Conservation (phyloP, 2,888 invertebrate genomes). For the Pocota personata region DNA sequence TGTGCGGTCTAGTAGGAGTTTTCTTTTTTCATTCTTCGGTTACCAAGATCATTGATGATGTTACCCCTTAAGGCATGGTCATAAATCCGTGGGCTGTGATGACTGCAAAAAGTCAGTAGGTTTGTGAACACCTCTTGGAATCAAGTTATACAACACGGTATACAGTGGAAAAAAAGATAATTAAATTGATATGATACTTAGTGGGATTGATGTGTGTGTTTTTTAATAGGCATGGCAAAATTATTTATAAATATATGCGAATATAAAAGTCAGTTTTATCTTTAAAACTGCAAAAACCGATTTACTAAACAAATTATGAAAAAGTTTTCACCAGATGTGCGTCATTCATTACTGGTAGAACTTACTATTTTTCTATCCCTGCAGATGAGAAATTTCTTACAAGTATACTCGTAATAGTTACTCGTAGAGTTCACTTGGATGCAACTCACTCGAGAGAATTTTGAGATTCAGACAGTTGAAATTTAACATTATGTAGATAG, state of each 20-base stretch:
- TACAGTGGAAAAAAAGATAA: conserved; percentile 24
- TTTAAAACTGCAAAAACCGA: neutral
- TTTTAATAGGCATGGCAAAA: conserved; percentile 20
- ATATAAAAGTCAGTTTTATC: neutral
- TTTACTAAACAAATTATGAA: no score
- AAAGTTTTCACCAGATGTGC: no score
- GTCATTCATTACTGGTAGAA: no score
- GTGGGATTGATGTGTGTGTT: conserved; percentile 47
- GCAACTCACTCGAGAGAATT: no score
- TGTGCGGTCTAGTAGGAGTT: conserved; percentile 34
- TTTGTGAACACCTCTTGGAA: conserved; percentile 45
- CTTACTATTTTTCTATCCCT: no score
- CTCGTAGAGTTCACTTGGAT: no score
- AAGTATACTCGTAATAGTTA: no score
- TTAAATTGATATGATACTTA: conserved; percentile 43
- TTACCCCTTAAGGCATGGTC: conserved; percentile 53
- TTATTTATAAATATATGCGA: neutral
- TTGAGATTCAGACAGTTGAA: no score
- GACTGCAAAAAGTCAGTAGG: conserved; percentile 62
- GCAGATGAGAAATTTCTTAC: no score
- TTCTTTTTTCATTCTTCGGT: conserved; percentile 20
- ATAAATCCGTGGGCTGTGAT: conserved; percentile 48
- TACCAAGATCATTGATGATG: conserved; percentile 66
- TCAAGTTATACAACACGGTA: conserved; percentile 1
- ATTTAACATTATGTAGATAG: no score